A percentile compares a stretch with the other conserved stretches of the same genome.
These are phyloP conservation scores for Atherix ibis DNA, from an alignment of 2,888 invertebrate genomes.

Conservation along the genomic window DNA sequence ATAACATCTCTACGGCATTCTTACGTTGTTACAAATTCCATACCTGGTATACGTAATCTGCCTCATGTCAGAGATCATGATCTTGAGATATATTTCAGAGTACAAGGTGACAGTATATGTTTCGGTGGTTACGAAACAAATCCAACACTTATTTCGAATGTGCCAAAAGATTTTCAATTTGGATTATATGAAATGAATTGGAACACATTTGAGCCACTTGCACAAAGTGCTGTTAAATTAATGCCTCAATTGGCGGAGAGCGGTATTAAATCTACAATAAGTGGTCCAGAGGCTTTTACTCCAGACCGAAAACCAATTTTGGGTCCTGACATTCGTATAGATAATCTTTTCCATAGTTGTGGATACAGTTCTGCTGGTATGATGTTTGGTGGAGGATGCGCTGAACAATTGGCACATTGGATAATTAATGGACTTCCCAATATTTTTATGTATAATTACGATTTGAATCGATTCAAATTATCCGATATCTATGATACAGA, in stretches of 20 bases:
- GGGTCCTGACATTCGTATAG: constrained; percentile 46
- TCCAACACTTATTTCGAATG: constrained; percentile 57
- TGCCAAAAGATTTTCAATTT: constrained; percentile 57
- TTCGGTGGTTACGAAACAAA: constrained; percentile 71
- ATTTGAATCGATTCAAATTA: constrained; percentile 66
- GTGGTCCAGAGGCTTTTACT: constrained; percentile 74
- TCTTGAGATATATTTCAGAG: constrained; percentile 53
- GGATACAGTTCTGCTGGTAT: constrained; percentile 75
- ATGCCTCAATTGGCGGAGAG: constrained; percentile 50
- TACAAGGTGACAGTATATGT: constrained; percentile 57
- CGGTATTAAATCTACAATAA: constrained; percentile 64
- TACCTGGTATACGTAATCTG: constrained; percentile 47
- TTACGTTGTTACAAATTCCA: constrained; percentile 58
- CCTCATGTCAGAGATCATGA: constrained; percentile 73
- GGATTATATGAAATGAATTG: constrained; percentile 66
- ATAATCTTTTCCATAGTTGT: constrained; percentile 61
- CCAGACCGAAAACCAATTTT: constrained; percentile 70
- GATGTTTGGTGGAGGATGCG: constrained; percentile 70
- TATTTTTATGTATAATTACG: constrained; percentile 66
- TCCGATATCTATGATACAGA: too few species aligned
- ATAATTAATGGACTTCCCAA: constrained; percentile 57
- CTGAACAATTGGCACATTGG: constrained; percentile 66
- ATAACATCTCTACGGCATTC: constrained; percentile 67
- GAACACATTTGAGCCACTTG: constrained; percentile 57
- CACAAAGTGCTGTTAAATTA: constrained; percentile 46